phyloP scores from a whole-genome alignment of 2,113 vertebrate species.

The Ceratotherium simum region DNA sequence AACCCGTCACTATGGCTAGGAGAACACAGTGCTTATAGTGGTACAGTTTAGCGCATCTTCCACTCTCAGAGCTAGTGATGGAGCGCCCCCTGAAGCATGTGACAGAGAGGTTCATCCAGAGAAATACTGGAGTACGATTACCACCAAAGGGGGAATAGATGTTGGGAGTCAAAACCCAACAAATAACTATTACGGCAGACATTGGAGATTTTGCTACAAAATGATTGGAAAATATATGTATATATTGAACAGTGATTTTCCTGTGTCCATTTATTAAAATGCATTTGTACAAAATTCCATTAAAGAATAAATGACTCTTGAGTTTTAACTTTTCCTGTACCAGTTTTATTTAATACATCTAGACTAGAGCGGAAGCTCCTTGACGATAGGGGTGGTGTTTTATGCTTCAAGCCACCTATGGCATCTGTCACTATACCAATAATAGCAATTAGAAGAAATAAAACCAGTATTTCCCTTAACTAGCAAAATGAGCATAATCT shows the following conservation, averaged over 20 bases:
- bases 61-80: neutral
- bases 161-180: neutral
- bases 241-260: neutral
- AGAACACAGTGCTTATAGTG: neutral
- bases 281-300: neutral
- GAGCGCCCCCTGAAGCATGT: neutral
- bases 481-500: neutral
- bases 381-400: neutral
- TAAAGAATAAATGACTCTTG: neutral
- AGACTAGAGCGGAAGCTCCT: neutral
- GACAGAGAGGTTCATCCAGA: neutral
- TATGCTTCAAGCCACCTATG: neutral
- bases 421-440: neutral
- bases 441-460: neutral
- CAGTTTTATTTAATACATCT: neutral
- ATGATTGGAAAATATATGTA: neutral
- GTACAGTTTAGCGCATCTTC: neutral
- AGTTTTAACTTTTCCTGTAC: neutral
- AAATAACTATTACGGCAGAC: neutral
- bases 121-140: neutral
- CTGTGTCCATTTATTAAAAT: neutral
- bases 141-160: neutral
- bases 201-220: neutral
- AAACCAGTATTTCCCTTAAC: neutral
- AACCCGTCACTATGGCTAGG: neutral